Conservation (phyloP, 2,888 invertebrate genomes). For the Strigamia maritima region DNA sequence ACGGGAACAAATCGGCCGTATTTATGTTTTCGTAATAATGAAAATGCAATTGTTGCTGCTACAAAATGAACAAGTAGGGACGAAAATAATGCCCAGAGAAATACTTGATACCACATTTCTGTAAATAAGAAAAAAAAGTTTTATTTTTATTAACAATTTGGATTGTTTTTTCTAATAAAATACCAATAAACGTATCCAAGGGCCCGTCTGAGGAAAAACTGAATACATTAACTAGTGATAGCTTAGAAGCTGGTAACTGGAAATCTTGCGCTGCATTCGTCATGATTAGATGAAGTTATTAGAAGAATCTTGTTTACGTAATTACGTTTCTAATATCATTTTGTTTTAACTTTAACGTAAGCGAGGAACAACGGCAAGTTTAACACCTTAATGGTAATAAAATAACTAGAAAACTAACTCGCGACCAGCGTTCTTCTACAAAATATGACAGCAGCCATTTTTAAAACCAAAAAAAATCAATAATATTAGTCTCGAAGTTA, state of each 20-base stretch:
- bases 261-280: conserved; percentile 20
- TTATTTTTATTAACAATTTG: background rate
- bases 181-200: conserved; percentile 52
- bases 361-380: background rate
- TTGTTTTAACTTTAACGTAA: background rate
- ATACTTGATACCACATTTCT: conserved; percentile 97
- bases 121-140: conserved; percentile 56
- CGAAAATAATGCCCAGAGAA: conserved; percentile 91
- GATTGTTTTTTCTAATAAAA: background rate
- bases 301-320: too few relatives aligned
- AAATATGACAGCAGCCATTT: background rate
- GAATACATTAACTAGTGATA: conserved; percentile 64
- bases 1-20: conserved; percentile 90
- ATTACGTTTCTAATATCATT: background rate
- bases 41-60: conserved; percentile 85
- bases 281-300: background rate
- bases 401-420: background rate
- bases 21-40: conserved; percentile 86
- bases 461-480: background rate
- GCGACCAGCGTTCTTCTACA: background rate
- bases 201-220: conserved; percentile 64
- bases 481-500: background rate
- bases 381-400: background rate
- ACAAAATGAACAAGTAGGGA: conserved; percentile 85
- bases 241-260: conserved; percentile 17